A percentile compares a stretch with the other conserved stretches of the same genome.
Evolutionary conservation across 2,797 vertebrate species (phyloP).

Genomic region (Lacerta agilis): DNA sequence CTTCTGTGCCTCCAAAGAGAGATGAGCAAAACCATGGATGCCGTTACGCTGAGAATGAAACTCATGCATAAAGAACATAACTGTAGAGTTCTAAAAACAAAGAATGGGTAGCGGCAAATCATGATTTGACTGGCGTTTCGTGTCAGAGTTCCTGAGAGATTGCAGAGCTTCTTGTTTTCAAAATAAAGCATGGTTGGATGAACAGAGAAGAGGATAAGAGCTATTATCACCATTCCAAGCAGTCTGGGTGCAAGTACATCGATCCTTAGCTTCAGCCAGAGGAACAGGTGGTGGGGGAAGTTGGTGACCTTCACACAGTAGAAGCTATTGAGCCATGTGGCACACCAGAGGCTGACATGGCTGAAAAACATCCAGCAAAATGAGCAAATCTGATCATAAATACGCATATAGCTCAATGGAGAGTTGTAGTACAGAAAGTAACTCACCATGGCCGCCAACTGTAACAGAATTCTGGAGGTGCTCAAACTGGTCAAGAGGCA

Average conservation of each 20-base stretch:
- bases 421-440: background rate
- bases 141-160: slow-evolving; percentile 35
- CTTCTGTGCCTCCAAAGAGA: background rate
- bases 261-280: background rate
- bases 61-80: background rate
- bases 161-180: slow-evolving; percentile 30
- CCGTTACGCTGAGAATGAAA: background rate
- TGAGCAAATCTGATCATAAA: background rate
- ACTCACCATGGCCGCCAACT: no score
- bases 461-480: slow-evolving; percentile 43
- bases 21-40: background rate
- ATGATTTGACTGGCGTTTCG: background rate
- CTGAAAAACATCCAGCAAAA: slow-evolving; percentile 42
- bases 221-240: background rate
- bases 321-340: background rate
- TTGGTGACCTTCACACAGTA: background rate
- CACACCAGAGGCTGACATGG: background rate
- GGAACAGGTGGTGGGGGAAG: background rate
- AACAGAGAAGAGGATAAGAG: background rate
- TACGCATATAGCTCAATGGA: background rate
- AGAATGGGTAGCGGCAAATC: no score
- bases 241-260: background rate
- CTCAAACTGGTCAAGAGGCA: slow-evolving; percentile 36
- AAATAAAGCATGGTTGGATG: background rate
- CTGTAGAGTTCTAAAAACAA: background rate